Conservation (phyloP, 2,797 vertebrate genomes). For the Coccyzus lansbergi region DNA sequence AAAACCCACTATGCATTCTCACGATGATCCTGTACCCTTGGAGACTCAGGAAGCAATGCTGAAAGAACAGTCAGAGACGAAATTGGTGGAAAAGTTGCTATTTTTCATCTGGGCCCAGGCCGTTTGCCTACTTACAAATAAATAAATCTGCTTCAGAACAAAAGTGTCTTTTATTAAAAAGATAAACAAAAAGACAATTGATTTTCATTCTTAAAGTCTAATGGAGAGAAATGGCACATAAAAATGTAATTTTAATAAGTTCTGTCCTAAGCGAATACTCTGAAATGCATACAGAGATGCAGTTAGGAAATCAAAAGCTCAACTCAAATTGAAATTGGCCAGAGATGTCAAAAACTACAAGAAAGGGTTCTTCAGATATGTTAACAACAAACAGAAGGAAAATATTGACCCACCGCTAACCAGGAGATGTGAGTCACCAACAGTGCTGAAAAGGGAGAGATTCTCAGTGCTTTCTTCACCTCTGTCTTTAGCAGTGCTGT, state of each 20-base stretch:
- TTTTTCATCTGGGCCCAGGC: conserved; percentile 28
- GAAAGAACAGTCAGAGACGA: neutral
- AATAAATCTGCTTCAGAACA: neutral
- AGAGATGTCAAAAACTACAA: too few species aligned
- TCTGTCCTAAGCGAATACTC: neutral
- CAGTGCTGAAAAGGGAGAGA: too few species aligned
- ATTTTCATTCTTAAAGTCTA: conserved; percentile 51
- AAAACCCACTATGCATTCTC: neutral
- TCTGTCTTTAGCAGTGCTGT: too few species aligned
- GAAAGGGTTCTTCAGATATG: too few species aligned
- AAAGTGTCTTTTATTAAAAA: conserved; percentile 5
- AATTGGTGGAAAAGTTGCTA: neutral
- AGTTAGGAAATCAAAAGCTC: too few species aligned
- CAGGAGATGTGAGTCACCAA: too few species aligned
- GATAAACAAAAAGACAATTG: neutral
- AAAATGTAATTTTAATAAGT: neutral
- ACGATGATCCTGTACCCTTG: neutral
- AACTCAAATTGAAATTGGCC: too few species aligned
- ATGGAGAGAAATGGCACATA: conserved; percentile 3
- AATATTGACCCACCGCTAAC: too few species aligned
- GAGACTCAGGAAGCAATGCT: conserved; percentile 29
- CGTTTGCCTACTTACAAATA: conserved; percentile 1
- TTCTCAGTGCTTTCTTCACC: too few species aligned
- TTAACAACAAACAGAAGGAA: too few species aligned
- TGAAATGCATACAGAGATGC: neutral